Conservation (phyloP, 2,797 vertebrate genomes). For the Sebastes nivosus region DNA sequence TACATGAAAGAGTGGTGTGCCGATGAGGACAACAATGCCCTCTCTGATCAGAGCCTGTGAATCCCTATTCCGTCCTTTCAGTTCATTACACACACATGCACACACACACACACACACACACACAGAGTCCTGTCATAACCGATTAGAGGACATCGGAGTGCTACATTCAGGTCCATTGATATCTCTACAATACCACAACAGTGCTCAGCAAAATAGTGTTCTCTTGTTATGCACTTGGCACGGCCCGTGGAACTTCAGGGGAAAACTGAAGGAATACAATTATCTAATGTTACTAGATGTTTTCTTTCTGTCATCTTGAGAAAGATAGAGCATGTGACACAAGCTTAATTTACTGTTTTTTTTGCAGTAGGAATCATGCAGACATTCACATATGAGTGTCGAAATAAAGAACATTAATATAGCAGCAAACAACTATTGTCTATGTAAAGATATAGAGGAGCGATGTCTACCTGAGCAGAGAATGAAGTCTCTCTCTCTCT, state of each 20-base stretch:
- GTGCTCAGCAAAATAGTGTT: constrained; percentile 30
- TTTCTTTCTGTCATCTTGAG: background rate
- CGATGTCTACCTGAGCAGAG: background rate
- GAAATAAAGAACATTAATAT: background rate
- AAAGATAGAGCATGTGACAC: background rate
- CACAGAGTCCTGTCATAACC: constrained; percentile 64
- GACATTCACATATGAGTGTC: background rate
- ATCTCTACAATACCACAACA: constrained; percentile 44
- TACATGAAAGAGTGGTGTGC: background rate
- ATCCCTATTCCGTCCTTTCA: constrained; percentile 36
- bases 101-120: constrained; percentile 27
- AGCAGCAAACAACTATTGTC: too few species aligned
- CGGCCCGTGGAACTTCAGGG: constrained; percentile 3
- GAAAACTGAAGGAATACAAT: constrained; percentile 1
- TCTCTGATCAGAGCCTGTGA: constrained; percentile 57
- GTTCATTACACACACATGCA: constrained; percentile 47
- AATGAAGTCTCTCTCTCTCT: background rate
- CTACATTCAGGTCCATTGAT: constrained; percentile 55
- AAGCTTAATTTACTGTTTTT: background rate
- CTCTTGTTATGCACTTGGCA: constrained; percentile 36
- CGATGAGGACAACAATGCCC: constrained; percentile 49
- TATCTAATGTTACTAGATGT: constrained; percentile 15
- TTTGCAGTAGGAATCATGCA: background rate
- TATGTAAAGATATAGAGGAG: background rate
- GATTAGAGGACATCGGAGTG: constrained; percentile 61